Conservation (phyloP, 2,888 invertebrate species). For the Calliphora vomitoria region DNA sequence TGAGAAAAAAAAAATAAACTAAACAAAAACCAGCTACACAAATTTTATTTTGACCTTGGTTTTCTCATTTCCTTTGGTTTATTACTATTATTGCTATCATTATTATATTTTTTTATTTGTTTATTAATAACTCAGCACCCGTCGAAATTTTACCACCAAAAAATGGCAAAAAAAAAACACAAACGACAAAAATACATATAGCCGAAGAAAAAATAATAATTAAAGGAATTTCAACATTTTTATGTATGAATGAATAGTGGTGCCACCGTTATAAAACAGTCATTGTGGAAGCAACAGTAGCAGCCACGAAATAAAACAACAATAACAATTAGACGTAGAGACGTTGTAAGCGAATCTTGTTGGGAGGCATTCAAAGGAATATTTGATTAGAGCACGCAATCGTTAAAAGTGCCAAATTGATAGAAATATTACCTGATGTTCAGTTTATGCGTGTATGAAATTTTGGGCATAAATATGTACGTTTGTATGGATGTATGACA, state of each 20-base stretch:
- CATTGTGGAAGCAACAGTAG: background rate
- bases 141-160: background rate
- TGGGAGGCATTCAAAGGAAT: background rate
- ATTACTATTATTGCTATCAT: slow-evolving; percentile 28
- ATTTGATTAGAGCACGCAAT: slow-evolving; percentile 41
- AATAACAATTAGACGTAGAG: slow-evolving; percentile 11
- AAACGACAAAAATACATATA: background rate
- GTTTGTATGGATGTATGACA: background rate
- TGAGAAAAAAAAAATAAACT: slow-evolving; percentile 10
- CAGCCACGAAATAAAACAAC: background rate
- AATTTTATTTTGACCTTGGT: slow-evolving; percentile 30
- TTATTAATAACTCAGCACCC: slow-evolving; percentile 58
- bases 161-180: background rate
- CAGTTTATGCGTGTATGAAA: slow-evolving; percentile 5
- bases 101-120: slow-evolving; percentile 36
- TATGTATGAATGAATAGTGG: slow-evolving; percentile 1
- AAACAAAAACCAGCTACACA: slow-evolving; percentile 15
- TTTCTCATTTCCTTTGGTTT: background rate
- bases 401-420: slow-evolving; percentile 46
- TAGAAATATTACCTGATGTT: slow-evolving; percentile 42
- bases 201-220: slow-evolving; percentile 20
- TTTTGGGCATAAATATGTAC: background rate
- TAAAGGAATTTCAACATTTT: slow-evolving; percentile 23
- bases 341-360: slow-evolving; percentile 9
- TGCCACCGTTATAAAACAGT: slow-evolving; percentile 6